Conservation (phyloP, 2,797 vertebrate genomes). For the Clarias laeviceps region DNA sequence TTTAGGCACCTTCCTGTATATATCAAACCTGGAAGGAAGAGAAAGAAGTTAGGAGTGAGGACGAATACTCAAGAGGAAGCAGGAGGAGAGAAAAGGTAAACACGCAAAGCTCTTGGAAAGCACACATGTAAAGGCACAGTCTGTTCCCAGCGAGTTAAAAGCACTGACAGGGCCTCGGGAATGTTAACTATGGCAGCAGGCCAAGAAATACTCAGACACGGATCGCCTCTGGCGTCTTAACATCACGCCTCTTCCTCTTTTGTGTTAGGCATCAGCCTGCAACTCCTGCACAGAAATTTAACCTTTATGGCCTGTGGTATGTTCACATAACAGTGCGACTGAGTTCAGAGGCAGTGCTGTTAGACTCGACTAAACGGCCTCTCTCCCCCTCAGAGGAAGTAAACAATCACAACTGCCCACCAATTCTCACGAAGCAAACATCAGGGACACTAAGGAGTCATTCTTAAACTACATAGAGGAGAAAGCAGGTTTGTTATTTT, state of each 20-base stretch:
- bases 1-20: constrained; percentile 99
- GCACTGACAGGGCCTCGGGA: constrained; percentile 72
- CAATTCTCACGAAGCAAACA: constrained; percentile 16
- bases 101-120: constrained; percentile 62
- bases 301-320: neutral
- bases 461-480: neutral
- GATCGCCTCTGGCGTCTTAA: constrained; percentile 46
- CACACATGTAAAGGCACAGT: constrained; percentile 65
- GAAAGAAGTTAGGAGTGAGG: constrained; percentile 35
- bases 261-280: constrained; percentile 56
- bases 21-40: constrained; percentile 86
- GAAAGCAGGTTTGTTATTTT: neutral
- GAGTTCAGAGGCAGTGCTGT: constrained; percentile 24
- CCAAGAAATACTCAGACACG: constrained; percentile 64
- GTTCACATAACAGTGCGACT: constrained; percentile 30
- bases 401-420: constrained; percentile 21
- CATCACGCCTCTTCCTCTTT: constrained; percentile 60
- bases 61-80: constrained; percentile 51
- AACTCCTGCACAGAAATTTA: constrained; percentile 44
- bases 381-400: constrained; percentile 16
- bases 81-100: constrained; percentile 60
- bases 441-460: neutral
- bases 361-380: constrained; percentile 13
- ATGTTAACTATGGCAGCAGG: constrained; percentile 72
- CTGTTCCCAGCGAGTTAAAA: constrained; percentile 70